phyloP scores from a whole-genome alignment of 2,113 vertebrate genomes.

The Hemiprocne comata region DNA sequence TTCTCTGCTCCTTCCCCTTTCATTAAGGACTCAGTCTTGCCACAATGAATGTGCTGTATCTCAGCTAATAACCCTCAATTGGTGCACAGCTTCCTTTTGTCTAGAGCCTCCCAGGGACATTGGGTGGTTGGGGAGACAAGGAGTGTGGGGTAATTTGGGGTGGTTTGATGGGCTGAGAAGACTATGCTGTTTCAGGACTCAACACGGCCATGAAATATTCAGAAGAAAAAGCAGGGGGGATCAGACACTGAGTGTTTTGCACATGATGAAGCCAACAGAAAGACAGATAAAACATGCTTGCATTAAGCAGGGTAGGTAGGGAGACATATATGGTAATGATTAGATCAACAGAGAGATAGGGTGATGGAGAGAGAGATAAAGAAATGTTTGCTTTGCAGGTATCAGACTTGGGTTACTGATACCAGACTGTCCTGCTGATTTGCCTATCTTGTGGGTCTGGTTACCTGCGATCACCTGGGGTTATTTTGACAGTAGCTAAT shows the following conservation, averaged over 20 bases:
- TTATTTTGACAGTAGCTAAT: constrained; percentile 60
- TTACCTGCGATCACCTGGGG: constrained; percentile 44
- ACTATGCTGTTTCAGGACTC: background rate
- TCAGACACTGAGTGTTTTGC: background rate
- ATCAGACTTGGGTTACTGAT: background rate
- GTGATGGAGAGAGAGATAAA: background rate
- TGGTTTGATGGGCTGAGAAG: background rate
- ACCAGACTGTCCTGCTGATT: constrained; percentile 15
- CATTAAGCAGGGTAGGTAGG: background rate
- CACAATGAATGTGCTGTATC: constrained; percentile 1
- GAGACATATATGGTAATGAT: background rate
- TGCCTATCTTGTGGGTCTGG: constrained; percentile 36
- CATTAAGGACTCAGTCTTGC: background rate
- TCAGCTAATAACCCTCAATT: constrained; percentile 29
- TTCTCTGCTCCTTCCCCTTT: background rate
- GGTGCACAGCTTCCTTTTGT: constrained; percentile 52
- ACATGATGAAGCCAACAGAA: constrained; percentile 29
- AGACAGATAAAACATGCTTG: background rate
- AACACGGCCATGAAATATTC: background rate
- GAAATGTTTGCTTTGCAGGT: constrained; percentile 20
- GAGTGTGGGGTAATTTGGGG: background rate
- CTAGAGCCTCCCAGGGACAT: background rate
- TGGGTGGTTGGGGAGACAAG: background rate
- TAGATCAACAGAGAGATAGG: constrained; percentile 39
- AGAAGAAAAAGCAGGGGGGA: background rate